Evolutionary conservation across 1,140 invertebrate species (phyloP), one percentile per base, ranked within the genome.

Genomic region (Apis mellifera): DNA sequence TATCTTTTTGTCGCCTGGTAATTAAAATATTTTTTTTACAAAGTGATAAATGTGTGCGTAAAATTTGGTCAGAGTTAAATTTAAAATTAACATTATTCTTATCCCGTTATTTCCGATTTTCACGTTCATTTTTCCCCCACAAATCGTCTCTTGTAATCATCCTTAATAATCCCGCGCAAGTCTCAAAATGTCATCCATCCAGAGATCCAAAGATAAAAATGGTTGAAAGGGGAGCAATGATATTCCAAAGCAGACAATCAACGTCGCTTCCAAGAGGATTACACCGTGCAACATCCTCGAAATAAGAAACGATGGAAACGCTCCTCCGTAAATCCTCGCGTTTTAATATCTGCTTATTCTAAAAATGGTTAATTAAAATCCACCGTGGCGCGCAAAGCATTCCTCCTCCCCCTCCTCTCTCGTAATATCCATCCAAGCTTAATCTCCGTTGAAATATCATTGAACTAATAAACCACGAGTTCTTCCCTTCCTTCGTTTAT

Each of bases 361-460:
- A 52, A 74, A 81, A 81, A 75, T 75, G 74, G 78, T 81, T 81
- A 81, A 81, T 81, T 81, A 81, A 81, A 81, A 81, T 21, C 52
- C 52, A 12, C 21, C 23, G 32, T 23, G 23, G 17, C 32, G 11
- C 17, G 54, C 17, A 32, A 52, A 76, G 13, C 50, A 50, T 13
- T 8, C 19, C 17, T 15, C 23, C n/a, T 9, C 32, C 32, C 32
- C 32, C 32, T 59, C 26, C 13, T 12, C 69, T 62, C 57, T 55
- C 17, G 71, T 74, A 66, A 75, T 75, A 55, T 73, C n/a, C 69
- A 62, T 60, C 52, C 78, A 17, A 8, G 60, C 52, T 42, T 81
- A 75, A 81, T 74, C 78, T 81, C 62, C 60, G 71, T 66, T 81
- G 78, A 81, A 81, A 81, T 81, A 81, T 81, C 78, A 81, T 75